Base-by-base conservation (phyloP, 1,140 invertebrate species). In the Coelopa frigida region DNA sequence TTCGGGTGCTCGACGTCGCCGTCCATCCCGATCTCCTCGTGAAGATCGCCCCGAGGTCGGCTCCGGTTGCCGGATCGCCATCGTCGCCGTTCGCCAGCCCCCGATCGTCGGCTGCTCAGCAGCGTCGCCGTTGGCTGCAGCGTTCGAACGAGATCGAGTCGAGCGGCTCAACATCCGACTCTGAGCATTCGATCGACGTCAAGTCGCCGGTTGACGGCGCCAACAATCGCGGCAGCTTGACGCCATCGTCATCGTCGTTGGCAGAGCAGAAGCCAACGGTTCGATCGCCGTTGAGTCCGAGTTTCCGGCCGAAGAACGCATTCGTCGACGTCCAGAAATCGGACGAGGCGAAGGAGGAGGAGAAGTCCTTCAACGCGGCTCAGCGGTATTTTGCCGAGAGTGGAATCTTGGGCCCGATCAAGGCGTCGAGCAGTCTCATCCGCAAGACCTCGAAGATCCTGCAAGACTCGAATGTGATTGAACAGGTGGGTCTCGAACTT, bases 361-460 rank as follows among this genome's bases (percentile, higher is more conserved):
- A n/a, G n/a, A n/a, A n/a, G n/a, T n/a, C 20, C 5, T 49, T 53
- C 38, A 38, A 49, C 23, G 42, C 49, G 15, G 51, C 54, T 3
- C 49, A 56, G 33, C 48, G 54, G 31, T 56, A 49, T 48, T 54
- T 56, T 26, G 46, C 41, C 8, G 51, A 56, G 32, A 54, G 52
- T 45, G 54, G 54, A 17, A 56, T 56, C 18, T 27, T 56, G 7
- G 54, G 54, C 18, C 51, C 54, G 5, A 41, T 42, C 12, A 17
- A 44, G 2, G 26, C 22, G 12, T n/a, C 24, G 0, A 45, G 24
- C 27, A 23, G 29, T 15, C 29, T 53, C n/a, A 51, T 52, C 8
- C 20, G 52, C 5, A 56, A 53, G 32, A 54, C 54, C 22, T 56
- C 54, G 15, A 53, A 51, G 42, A 42, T 53, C 7, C 38, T 49